Evolutionary conservation across 2,113 vertebrate species (phyloP).

Genomic region (Ciconia maguari): DNA sequence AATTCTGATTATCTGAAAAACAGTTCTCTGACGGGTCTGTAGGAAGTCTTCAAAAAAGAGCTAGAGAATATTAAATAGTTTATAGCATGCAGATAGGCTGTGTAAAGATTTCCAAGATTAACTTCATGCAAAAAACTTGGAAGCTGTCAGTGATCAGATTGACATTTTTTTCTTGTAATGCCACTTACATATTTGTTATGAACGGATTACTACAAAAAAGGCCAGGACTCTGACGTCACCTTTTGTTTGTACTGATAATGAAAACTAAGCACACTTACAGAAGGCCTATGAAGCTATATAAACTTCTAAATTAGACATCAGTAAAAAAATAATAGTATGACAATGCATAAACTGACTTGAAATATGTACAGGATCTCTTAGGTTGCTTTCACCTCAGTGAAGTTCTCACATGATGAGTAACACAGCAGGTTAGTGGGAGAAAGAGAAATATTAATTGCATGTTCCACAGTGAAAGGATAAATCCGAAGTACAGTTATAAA

Average conservation of each 20-base stretch:
- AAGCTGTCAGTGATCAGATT: background rate
- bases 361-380: background rate
- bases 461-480: background rate
- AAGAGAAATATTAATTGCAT: background rate
- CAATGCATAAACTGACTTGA: background rate
- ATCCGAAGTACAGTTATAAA: background rate
- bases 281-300: background rate
- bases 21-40: background rate
- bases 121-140: background rate
- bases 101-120: background rate
- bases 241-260: background rate
- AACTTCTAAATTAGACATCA: background rate
- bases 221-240: rapidly evolving
- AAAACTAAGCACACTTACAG: background rate
- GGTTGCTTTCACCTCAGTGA: background rate
- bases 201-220: background rate
- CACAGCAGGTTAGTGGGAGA: background rate
- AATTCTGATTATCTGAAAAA: background rate
- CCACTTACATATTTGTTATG: background rate
- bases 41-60: background rate
- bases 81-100: background rate
- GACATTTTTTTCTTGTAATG: background rate
- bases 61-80: background rate
- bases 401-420: background rate
- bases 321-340: background rate